Conservation (phyloP, 1,140 invertebrate species). For the Heliconius eleuchia region DNA sequence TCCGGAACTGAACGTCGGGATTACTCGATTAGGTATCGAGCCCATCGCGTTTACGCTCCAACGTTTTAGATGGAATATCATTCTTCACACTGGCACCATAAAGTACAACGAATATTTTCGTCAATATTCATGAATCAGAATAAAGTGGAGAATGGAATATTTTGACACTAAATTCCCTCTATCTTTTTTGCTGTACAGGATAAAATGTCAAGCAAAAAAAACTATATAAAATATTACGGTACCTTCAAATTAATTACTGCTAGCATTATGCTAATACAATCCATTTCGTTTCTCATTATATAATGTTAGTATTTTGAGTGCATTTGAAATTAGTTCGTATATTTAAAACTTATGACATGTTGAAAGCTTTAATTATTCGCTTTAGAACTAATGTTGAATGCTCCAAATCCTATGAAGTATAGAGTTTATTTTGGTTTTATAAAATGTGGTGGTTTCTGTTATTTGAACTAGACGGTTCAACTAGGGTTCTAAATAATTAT, state of each 20-base stretch:
- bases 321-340: conserved; percentile 14
- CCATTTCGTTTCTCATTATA: conserved; percentile 14
- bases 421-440: background rate
- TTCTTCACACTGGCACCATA: no score
- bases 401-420: background rate
- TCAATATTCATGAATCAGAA: no score
- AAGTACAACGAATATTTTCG: no score
- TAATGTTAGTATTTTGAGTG: conserved; percentile 12
- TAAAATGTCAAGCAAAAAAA: background rate
- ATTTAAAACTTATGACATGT: conserved; percentile 18
- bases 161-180: background rate
- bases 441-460: background rate
- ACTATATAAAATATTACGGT: background rate
- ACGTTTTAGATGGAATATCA: no score
- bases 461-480: background rate
- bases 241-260: background rate
- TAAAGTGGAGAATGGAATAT: background rate
- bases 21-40: no score
- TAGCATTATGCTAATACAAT: conserved; percentile 14
- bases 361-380: conserved; percentile 15
- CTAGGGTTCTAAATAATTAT: no score
- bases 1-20: no score
- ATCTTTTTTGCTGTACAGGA: background rate
- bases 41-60: no score
- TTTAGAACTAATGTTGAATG: conserved; percentile 6